Percentiles rank a stretch among this genome's conserved stretches.
Conservation (phyloP, 2,888 invertebrate species). For the Chorisops tibialis region DNA sequence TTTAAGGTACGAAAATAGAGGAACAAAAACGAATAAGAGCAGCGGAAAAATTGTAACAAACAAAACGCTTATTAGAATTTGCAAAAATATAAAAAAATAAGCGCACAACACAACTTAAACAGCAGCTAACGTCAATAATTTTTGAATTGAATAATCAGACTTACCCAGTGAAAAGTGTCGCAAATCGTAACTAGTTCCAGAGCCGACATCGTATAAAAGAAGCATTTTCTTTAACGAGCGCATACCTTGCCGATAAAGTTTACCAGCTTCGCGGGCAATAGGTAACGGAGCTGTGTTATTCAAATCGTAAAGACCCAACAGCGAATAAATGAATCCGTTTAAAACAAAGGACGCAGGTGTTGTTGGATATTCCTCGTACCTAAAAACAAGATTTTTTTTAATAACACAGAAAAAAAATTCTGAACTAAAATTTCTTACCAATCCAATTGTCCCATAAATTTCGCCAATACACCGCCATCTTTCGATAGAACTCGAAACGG, state of each 20-base stretch:
- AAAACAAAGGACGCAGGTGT: slow-evolving; percentile 91
- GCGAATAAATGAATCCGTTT: slow-evolving; percentile 97
- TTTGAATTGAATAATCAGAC: not conserved
- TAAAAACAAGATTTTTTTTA: slow-evolving; percentile 38
- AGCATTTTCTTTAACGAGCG: slow-evolving; percentile 81
- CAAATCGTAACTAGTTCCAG: slow-evolving; percentile 93
- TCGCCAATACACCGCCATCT: slow-evolving; percentile 79
- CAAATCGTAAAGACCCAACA: slow-evolving; percentile 95
- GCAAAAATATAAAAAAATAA: too few relatives aligned
- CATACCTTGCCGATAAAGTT: slow-evolving; percentile 81
- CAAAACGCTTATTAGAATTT: too few relatives aligned
- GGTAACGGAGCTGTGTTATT: slow-evolving; percentile 72
- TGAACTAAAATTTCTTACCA: slow-evolving; percentile 62
- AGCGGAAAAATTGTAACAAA: not conserved
- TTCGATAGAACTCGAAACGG: slow-evolving; percentile 71
- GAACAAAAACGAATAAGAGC: too few relatives aligned
- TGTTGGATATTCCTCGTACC: slow-evolving; percentile 99
- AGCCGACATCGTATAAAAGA: slow-evolving; percentile 90
- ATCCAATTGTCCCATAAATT: slow-evolving; percentile 78
- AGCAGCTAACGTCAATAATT: too few relatives aligned
- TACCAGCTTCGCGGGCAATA: slow-evolving; percentile 67
- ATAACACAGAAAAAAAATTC: not conserved
- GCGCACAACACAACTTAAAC: too few relatives aligned
- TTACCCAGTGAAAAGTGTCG: slow-evolving; percentile 82
- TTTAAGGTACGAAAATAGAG: too few relatives aligned